These are phyloP conservation scores for Trissolcus brochymenae DNA, from an alignment of 2,888 invertebrate genomes.

Conservation along the genomic window DNA sequence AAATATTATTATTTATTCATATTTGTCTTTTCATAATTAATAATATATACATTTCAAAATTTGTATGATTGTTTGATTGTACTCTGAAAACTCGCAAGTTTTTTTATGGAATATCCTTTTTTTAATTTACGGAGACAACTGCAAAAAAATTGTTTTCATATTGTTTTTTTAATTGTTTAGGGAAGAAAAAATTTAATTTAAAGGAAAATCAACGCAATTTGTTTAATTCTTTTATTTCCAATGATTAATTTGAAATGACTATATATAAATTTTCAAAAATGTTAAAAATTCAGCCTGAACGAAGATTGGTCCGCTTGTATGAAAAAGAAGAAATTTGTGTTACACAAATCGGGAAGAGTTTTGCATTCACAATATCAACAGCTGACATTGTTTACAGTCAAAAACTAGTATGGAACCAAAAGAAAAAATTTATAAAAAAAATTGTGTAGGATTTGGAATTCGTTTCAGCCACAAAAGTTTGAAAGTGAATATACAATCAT, in stretches of 20 bases:
- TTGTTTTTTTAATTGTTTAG: no score
- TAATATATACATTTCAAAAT: not conserved
- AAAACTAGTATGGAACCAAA: no score
- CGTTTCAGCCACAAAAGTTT: conserved; percentile 1
- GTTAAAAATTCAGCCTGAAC: conserved; percentile 22
- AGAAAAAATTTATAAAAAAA: not conserved
- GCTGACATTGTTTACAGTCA: no score
- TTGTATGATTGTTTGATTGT: no score
- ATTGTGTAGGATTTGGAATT: conserved; percentile 9
- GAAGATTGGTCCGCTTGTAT: not conserved
- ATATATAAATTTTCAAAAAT: conserved; percentile 59
- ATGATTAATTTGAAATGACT: conserved; percentile 44
- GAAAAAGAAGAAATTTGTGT: no score
- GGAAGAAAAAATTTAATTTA: not conserved
- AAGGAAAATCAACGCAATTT: not conserved
- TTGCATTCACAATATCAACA: no score
- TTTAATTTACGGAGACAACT: no score
- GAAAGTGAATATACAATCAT: conserved; percentile 13
- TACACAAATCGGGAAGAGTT: no score
- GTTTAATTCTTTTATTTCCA: conserved; percentile 27
- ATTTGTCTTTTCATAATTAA: not conserved
- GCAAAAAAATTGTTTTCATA: no score
- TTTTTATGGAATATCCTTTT: no score
- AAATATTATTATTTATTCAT: conserved; percentile 50
- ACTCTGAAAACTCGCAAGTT: no score